A percentile compares a stretch with the other conserved stretches of the same genome.
Evolutionary conservation across 2,113 vertebrate species (phyloP).

Genomic region (Halcyon senegalensis): DNA sequence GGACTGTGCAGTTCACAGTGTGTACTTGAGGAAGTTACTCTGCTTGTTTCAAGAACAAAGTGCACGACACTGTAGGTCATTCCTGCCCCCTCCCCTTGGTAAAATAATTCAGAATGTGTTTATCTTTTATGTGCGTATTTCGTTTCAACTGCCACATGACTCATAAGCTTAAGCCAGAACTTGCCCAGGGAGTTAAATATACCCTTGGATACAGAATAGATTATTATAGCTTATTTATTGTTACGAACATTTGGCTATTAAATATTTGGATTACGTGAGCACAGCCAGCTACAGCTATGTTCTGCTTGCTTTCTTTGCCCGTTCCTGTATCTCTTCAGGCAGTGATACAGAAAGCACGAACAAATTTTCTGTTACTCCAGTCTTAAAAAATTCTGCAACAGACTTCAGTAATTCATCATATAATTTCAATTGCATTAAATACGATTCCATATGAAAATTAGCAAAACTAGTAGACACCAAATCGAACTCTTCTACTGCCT

Average conservation of each 20-base stretch:
- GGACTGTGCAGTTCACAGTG: background rate
- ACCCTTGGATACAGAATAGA: background rate
- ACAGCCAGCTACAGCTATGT: background rate
- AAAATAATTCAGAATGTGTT: background rate
- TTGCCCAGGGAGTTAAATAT: background rate
- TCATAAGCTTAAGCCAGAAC: background rate
- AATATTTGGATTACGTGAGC: constrained; percentile 20
- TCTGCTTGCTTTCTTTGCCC: background rate
- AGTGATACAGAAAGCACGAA: background rate
- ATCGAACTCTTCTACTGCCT: background rate
- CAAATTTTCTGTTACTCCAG: background rate
- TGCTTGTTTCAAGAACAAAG: background rate
- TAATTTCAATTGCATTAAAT: background rate
- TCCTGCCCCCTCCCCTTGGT: background rate
- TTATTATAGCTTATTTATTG: constrained; percentile 6
- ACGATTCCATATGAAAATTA: background rate
- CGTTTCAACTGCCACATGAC: background rate
- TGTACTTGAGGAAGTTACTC: background rate
- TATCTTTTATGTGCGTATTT: background rate
- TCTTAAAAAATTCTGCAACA: background rate
- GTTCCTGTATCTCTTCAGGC: background rate
- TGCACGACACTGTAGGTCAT: background rate
- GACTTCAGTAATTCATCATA: background rate
- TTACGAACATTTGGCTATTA: background rate
- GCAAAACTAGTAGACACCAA: background rate